phyloP scores from a whole-genome alignment of 64 coral and sea anemone species.

The Montipora efflorescens region DNA sequence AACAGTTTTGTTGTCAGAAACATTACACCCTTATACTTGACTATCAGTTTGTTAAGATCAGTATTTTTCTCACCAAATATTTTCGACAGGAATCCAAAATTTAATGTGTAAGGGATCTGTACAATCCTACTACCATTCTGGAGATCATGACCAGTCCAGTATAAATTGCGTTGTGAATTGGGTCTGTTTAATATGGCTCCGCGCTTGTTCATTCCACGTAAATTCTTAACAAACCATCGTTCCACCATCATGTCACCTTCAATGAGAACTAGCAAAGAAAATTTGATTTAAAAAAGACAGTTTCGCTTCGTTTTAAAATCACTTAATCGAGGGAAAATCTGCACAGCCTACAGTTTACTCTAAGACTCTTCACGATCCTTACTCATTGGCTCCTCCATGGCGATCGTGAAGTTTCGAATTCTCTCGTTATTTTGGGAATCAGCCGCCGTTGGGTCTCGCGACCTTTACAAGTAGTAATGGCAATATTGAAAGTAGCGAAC shows the following conservation, averaged over 20 bases:
- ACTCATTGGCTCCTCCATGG: too few species aligned
- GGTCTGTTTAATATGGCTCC: not conserved
- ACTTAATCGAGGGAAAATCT: too few species aligned
- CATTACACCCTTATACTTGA: too few species aligned
- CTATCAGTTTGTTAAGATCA: too few species aligned
- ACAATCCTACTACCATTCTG: slow-evolving; percentile 2
- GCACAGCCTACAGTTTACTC: too few species aligned
- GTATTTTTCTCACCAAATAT: not conserved
- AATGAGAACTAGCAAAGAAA: slow-evolving; percentile 14
- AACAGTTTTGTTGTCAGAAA: too few species aligned
- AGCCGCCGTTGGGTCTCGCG: too few species aligned
- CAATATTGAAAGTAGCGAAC: too few species aligned
- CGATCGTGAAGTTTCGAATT: too few species aligned
- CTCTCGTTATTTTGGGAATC: too few species aligned
- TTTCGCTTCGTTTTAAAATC: not conserved
- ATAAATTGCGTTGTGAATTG: not conserved
- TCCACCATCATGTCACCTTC: slow-evolving; percentile 44
- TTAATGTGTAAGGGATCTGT: not conserved
- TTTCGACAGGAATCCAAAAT: slow-evolving; percentile 13
- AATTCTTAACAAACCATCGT: not conserved
- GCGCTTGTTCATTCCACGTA: not conserved
- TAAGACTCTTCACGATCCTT: too few species aligned
- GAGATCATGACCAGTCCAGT: not conserved
- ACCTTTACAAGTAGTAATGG: too few species aligned
- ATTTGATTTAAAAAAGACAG: not conserved